Base-by-base conservation (phyloP, 1,140 invertebrate species). In the Drosophila trapezifrons region DNA sequence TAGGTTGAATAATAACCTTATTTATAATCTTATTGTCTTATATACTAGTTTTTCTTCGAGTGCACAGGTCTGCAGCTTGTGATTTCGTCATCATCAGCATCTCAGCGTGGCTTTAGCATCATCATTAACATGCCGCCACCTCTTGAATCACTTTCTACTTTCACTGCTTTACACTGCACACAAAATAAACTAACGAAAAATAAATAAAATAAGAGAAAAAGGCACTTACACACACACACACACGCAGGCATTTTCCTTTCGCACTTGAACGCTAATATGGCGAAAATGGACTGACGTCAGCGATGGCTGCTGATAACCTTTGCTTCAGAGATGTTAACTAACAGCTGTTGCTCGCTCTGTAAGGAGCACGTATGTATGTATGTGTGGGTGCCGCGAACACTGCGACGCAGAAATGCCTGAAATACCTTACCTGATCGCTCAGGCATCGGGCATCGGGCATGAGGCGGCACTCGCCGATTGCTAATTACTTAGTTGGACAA, bases 71-170 rank as follows among this genome's bases (percentile, higher is more conserved):
- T 32, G 8, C 12, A 35, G 29, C 13, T 54, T 35, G 15, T 9
- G 20, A 46, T 84, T 79, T 83, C 76, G 71, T 71, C 76, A 78
- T 82, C 42, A n/a, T 49, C 27, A 25, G 38, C 27, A n/a, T 38
- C 42, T 32, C 60, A 37, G 40, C n/a, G 12, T n/a, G 38, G 38
- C 52, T 37, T 40, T 37, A 15, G 42, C 65, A 71, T 38, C 66
- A 57, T 57, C 43, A 71, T 71, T 55, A 69, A 70, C 67, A 69
- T 49, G 67, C 67, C 13, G 35, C 47, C 66, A 67, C 66, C 65
- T 58, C 66, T 58, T 78, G 70, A 67, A 62, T 69, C 81, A 73
- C 80, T 84, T 84, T 84, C 80, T 85, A 84, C 80, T 84, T 84
- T 84, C 80, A 84, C 80, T 85, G 76, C 80, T 64, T 55, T 17